phyloP scores from a whole-genome alignment of 2,888 invertebrate genomes.

The Epinotia bilunana region DNA sequence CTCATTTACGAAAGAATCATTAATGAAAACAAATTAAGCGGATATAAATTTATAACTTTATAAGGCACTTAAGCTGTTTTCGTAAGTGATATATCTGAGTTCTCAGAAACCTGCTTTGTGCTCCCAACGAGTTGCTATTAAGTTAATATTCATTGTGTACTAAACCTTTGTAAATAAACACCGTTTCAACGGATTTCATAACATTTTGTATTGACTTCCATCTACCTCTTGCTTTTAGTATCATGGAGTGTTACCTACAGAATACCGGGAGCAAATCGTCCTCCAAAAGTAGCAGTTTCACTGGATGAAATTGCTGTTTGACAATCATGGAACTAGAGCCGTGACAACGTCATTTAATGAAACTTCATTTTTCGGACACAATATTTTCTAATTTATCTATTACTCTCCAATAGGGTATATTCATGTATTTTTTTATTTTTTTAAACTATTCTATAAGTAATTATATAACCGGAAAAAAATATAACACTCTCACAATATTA shows the following conservation, averaged over 20 bases:
- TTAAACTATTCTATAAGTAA: too few species aligned
- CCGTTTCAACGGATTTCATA: slow-evolving; percentile 35
- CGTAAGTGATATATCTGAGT: not conserved
- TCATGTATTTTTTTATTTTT: too few species aligned
- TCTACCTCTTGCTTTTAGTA: not conserved
- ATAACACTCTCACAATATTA: too few species aligned
- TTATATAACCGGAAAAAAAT: too few species aligned
- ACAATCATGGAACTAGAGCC: not conserved
- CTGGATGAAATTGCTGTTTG: slow-evolving; percentile 1
- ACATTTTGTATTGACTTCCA: slow-evolving; percentile 20
- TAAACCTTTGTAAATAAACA: slow-evolving; percentile 40
- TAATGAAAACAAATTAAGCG: not conserved
- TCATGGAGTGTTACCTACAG: not conserved
- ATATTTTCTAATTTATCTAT: not conserved
- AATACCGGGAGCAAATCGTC: not conserved
- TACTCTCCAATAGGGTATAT: not conserved
- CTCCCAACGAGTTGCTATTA: slow-evolving; percentile 18
- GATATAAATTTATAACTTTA: not conserved
- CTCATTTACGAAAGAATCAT: slow-evolving; percentile 10
- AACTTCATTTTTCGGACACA: not conserved
- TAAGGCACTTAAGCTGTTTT: slow-evolving; percentile 1
- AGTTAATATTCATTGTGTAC: slow-evolving; percentile 28
- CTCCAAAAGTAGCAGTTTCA: not conserved
- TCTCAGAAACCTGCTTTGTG: slow-evolving; percentile 12
- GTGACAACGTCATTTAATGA: not conserved